Conservation (phyloP, 2,797 vertebrate genomes). For the Erpetoichthys calabaricus region DNA sequence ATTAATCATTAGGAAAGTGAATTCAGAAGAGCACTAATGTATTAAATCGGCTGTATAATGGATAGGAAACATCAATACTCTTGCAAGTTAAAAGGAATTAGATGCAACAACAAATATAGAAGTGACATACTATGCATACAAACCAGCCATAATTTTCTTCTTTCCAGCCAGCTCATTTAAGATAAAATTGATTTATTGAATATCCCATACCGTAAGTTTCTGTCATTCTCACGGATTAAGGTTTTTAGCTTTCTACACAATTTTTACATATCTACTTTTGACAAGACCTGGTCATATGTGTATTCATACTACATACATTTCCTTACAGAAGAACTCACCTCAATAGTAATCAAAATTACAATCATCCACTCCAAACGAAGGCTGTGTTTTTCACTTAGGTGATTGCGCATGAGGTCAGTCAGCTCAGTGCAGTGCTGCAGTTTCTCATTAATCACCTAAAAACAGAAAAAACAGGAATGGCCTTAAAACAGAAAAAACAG, state of each 20-base stretch:
- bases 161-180: too few species aligned
- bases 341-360: constrained; percentile 89
- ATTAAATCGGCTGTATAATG: background rate
- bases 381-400: constrained; percentile 81
- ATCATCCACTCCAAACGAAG: constrained; percentile 97
- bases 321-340: constrained; percentile 44
- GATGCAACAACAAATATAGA: too few species aligned
- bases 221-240: too few species aligned
- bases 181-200: too few species aligned
- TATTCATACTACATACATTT: too few species aligned
- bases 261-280: too few species aligned
- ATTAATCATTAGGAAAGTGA: background rate
- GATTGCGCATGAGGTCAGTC: constrained; percentile 90
- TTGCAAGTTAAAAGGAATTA: too few species aligned
- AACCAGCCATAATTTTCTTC: too few species aligned
- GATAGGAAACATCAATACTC: too few species aligned
- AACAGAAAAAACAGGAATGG: constrained; percentile 1
- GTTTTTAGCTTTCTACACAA: background rate
- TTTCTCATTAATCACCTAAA: constrained; percentile 92
- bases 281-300: too few species aligned
- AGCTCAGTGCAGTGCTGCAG: constrained; percentile 89
- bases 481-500: too few species aligned
- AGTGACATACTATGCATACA: too few species aligned
- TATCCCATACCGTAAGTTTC: background rate
- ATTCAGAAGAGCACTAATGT: background rate